Conservation (phyloP, 2,797 vertebrate species). For the Dendrocincla fuliginosa region DNA sequence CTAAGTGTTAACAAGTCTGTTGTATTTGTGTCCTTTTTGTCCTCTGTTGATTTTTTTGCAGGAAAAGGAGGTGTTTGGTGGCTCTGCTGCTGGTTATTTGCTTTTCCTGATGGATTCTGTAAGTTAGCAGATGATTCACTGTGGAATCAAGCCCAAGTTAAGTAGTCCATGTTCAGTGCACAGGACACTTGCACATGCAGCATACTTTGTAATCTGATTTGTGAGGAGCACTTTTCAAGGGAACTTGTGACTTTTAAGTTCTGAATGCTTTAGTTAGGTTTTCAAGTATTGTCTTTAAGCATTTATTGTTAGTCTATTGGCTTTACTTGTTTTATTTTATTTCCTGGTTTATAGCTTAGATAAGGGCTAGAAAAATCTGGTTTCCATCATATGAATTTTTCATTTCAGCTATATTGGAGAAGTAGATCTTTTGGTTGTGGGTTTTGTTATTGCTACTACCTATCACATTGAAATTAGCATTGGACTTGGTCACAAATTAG, state of each 20-base stretch:
- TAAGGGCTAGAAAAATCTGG: background rate
- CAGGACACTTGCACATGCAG: background rate
- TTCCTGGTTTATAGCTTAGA: background rate
- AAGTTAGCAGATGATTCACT: slow-evolving; percentile 9
- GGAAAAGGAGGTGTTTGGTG: background rate
- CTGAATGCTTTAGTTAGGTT: background rate
- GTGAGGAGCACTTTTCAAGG: background rate
- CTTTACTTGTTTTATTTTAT: background rate
- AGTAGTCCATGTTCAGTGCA: background rate
- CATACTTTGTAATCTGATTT: background rate
- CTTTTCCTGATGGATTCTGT: background rate
- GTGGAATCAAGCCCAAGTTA: slow-evolving; percentile 8
- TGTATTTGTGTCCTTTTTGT: slow-evolving; percentile 71
- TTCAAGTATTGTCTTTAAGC: background rate
- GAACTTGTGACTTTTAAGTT: background rate
- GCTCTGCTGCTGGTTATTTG: slow-evolving; percentile 10
- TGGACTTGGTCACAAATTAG: background rate
- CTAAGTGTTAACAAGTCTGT: slow-evolving; percentile 67
- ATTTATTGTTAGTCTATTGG: background rate
- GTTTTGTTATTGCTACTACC: background rate
- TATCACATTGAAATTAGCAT: background rate
- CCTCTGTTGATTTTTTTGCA: background rate
- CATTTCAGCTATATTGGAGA: background rate
- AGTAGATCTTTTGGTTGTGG: background rate
- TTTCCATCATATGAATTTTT: background rate